Evolutionary conservation across 2,888 invertebrate genomes (phyloP).

Genomic region (Hololepta plana): DNA sequence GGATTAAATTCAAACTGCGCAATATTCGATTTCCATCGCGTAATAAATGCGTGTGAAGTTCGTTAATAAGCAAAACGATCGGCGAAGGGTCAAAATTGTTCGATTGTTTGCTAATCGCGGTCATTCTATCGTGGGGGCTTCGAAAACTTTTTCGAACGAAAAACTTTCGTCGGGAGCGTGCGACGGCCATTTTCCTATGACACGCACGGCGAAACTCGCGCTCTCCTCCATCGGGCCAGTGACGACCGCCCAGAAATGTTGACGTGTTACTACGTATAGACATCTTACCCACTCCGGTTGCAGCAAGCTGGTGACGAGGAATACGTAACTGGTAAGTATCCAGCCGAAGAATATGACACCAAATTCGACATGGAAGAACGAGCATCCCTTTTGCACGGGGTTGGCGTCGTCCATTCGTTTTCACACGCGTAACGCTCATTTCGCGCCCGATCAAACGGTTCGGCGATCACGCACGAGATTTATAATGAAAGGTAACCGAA

Average conservation of each 20-base stretch:
- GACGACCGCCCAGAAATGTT: conserved; percentile 73
- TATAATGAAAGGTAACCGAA: conserved; percentile 28
- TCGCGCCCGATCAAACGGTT: too few species aligned
- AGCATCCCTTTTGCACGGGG: conserved; percentile 19
- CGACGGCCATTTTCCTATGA: conserved; percentile 50
- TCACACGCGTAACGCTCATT: too few species aligned
- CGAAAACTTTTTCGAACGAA: neutral
- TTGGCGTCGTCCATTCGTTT: too few species aligned
- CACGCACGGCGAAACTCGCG: conserved; percentile 44
- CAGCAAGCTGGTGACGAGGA: conserved; percentile 88
- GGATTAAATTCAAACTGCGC: too few species aligned
- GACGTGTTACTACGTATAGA: conserved; percentile 87
- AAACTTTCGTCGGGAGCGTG: conserved; percentile 1
- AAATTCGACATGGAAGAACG: conserved; percentile 34
- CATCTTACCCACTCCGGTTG: conserved; percentile 85
- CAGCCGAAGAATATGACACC: conserved; percentile 44
- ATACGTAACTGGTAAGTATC: conserved; percentile 86
- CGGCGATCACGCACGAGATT: too few species aligned
- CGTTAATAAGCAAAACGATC: too few species aligned
- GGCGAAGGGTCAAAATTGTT: too few species aligned
- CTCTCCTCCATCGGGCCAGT: conserved; percentile 60
- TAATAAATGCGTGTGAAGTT: too few species aligned
- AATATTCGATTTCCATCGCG: too few species aligned
- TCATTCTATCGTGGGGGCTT: too few species aligned
- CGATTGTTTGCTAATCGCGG: too few species aligned